Conservation (phyloP, 1,140 invertebrate species). For the Reticulitermes speratus region DNA sequence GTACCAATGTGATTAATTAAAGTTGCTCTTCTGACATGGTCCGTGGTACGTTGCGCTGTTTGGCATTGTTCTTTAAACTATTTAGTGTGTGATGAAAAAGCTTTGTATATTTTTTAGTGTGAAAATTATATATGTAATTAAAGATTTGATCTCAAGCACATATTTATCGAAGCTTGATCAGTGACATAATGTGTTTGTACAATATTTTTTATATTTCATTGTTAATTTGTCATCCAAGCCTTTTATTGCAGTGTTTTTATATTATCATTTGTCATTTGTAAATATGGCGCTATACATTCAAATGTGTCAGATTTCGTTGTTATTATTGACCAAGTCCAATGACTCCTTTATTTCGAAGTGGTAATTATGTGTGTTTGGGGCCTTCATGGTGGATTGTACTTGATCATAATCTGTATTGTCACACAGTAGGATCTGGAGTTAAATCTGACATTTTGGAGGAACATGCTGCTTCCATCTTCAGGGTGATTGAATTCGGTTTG, state of each 20-base stretch:
- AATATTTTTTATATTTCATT: neutral
- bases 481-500: too few species aligned
- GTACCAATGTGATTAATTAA: neutral
- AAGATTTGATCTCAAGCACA: constrained; percentile 2
- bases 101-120: neutral
- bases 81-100: neutral
- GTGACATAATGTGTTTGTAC: neutral
- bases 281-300: neutral
- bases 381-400: too few species aligned
- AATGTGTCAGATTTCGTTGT: neutral
- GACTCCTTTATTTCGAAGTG: neutral
- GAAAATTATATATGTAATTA: neutral
- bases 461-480: too few species aligned
- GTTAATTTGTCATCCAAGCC: constrained; percentile 2
- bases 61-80: neutral
- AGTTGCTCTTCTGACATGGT: neutral
- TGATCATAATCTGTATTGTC: too few species aligned
- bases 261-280: constrained; percentile 10
- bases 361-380: too few species aligned
- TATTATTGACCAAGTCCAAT: neutral
- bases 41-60: neutral
- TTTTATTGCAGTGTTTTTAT: constrained; percentile 14
- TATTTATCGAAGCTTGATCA: neutral
- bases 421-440: too few species aligned
- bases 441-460: too few species aligned